Percentiles rank a stretch among this genome's conserved stretches.
Evolutionary conservation across 2,888 invertebrate species (phyloP).

Genomic region (Muscina levida): DNA sequence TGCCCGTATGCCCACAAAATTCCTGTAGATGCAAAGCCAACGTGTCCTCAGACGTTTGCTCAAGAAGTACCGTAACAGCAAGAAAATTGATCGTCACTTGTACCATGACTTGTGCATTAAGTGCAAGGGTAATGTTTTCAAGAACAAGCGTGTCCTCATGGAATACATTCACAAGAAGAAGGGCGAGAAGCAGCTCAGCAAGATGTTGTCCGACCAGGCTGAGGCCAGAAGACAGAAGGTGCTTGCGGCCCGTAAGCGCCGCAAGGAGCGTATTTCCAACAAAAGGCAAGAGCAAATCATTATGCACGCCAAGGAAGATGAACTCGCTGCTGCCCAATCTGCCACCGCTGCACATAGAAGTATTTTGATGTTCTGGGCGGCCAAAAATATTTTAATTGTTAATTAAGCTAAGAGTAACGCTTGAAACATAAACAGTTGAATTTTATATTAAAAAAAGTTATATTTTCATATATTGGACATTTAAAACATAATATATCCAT

Average conservation of each 20-base stretch:
- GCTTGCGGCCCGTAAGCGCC: slow-evolving; percentile 96
- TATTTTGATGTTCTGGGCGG: too few species aligned
- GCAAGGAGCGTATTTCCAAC: slow-evolving; percentile 95
- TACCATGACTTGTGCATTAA: slow-evolving; percentile 99
- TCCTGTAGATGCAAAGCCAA: slow-evolving; percentile 96
- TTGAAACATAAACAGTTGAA: too few species aligned
- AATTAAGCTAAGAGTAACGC: too few species aligned
- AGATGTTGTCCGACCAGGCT: slow-evolving; percentile 98
- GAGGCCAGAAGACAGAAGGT: slow-evolving; percentile 98
- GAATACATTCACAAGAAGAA: slow-evolving; percentile 99
- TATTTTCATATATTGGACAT: too few species aligned
- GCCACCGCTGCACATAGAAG: too few species aligned
- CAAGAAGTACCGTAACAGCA: slow-evolving; percentile 97
- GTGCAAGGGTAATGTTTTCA: slow-evolving; percentile 98
- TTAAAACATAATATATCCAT: too few species aligned
- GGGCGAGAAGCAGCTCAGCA: slow-evolving; percentile 98
- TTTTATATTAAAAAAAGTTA: too few species aligned
- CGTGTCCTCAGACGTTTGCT: slow-evolving; percentile 95
- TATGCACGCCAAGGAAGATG: slow-evolving; percentile 92
- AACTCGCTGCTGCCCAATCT: slow-evolving; percentile 86
- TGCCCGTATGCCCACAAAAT: slow-evolving; percentile 98
- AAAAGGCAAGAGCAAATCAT: slow-evolving; percentile 95
- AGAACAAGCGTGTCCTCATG: slow-evolving; percentile 99
- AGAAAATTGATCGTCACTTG: slow-evolving; percentile 98
- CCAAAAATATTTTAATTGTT: too few species aligned